These are phyloP conservation scores for Subacronicta megacephala DNA, from an alignment of 2,888 invertebrate genomes.

Conservation along the genomic window DNA sequence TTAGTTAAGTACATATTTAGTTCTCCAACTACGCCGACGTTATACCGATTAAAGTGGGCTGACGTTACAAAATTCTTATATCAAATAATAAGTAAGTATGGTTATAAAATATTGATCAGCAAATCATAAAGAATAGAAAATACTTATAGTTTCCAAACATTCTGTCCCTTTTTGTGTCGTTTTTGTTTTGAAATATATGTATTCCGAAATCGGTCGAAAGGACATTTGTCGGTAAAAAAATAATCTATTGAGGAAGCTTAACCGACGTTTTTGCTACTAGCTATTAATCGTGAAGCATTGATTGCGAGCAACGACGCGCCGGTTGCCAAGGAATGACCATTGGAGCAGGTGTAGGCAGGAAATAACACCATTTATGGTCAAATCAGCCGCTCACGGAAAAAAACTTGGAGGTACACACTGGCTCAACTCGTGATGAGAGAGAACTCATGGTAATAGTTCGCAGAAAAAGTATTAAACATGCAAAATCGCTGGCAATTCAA, in stretches of 20 bases:
- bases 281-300: conserved; percentile 56
- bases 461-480: conserved; percentile 67
- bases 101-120: too few relatives aligned
- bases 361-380: conserved; percentile 64
- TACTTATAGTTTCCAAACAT: too few relatives aligned
- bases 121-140: too few relatives aligned
- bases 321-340: conserved; percentile 55
- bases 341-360: conserved; percentile 64
- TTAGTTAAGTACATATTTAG: too few relatives aligned
- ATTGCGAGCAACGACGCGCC: conserved; percentile 55
- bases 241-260: conserved; percentile 51
- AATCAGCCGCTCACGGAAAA: conserved; percentile 61
- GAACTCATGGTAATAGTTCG: conserved; percentile 71
- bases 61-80: too few relatives aligned
- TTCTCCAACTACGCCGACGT: too few relatives aligned
- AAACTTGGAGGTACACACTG: conserved; percentile 31
- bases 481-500: conserved; percentile 73
- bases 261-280: conserved; percentile 54
- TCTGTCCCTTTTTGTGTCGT: conserved; percentile 18
- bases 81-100: too few relatives aligned
- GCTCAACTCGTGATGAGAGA: conserved; percentile 59
- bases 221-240: conserved; percentile 53
- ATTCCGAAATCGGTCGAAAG: conserved; percentile 48
- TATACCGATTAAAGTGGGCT: too few relatives aligned
- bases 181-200: conserved; percentile 36